These are phyloP conservation scores for Drosophila nr. perissopoda DNA, from an alignment of 2,888 invertebrate species.

Conservation along the genomic window DNA sequence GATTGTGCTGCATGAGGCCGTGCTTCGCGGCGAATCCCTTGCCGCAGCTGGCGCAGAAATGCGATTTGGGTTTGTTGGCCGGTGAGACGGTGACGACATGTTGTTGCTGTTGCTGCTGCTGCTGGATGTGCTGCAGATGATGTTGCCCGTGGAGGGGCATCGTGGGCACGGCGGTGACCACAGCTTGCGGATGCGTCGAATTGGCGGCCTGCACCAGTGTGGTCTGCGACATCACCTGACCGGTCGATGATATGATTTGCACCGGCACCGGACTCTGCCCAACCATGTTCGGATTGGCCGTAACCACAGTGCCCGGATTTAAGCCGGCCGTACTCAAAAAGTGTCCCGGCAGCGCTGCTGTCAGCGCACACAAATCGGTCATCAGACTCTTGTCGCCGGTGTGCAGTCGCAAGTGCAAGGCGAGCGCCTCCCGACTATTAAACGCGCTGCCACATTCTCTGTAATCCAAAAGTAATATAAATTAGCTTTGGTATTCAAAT, in stretches of 20 bases:
- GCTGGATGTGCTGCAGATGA: conserved; percentile 82
- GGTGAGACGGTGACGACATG: conserved; percentile 75
- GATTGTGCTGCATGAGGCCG: conserved; percentile 91
- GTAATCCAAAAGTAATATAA: conserved; percentile 2
- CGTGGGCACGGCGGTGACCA: conserved; percentile 82
- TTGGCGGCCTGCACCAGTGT: conserved; percentile 84
- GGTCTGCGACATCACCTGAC: conserved; percentile 85
- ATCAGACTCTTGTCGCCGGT: conserved; percentile 92
- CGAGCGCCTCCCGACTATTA: conserved; percentile 90
- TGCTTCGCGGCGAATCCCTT: conserved; percentile 94
- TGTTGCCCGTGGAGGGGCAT: conserved; percentile 84
- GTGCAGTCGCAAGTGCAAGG: conserved; percentile 91
- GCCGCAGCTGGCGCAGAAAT: conserved; percentile 92
- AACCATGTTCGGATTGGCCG: conserved; percentile 84
- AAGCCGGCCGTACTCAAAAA: conserved; percentile 85
- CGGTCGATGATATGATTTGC: conserved; percentile 85
- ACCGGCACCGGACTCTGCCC: conserved; percentile 85
- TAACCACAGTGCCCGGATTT: conserved; percentile 84
- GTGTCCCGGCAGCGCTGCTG: conserved; percentile 90
- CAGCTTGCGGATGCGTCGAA: conserved; percentile 82
- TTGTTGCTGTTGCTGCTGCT: conserved; percentile 78
- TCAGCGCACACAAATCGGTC: conserved; percentile 92
- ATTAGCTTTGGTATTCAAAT: not conserved
- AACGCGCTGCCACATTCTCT: conserved; percentile 89
- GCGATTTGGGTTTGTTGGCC: conserved; percentile 89